phyloP scores from a whole-genome alignment of 2,797 vertebrate species.

The Lacerta viridis region DNA sequence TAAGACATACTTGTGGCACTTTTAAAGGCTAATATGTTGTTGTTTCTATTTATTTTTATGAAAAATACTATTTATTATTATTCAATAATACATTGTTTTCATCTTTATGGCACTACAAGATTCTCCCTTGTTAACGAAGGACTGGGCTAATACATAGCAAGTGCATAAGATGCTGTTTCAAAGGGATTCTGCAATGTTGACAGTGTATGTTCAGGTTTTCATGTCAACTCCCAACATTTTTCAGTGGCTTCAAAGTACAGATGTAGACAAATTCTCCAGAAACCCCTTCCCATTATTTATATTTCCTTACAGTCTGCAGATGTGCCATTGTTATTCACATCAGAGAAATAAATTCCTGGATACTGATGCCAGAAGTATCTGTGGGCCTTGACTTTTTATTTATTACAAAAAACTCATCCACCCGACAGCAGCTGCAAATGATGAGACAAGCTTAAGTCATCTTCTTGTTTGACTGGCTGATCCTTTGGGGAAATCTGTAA shows the following conservation, averaged over 20 bases:
- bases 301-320: neutral
- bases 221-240: neutral
- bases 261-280: neutral
- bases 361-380: neutral
- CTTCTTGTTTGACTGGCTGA: neutral
- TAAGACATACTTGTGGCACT: neutral
- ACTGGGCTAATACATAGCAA: neutral
- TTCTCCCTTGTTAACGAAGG: neutral
- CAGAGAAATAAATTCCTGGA: constrained; percentile 11
- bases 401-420: constrained; percentile 5
- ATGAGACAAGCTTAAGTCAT: neutral
- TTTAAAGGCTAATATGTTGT: neutral
- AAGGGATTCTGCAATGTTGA: neutral
- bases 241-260: neutral
- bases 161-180: neutral
- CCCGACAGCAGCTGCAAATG: neutral
- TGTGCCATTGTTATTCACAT: constrained; percentile 24
- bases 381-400: neutral
- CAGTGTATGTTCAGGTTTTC: neutral
- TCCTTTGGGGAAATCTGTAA: neutral
- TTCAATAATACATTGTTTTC: too few relatives aligned
- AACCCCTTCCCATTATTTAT: neutral
- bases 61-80: too few relatives aligned
- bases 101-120: too few relatives aligned
- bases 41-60: too few relatives aligned